These are phyloP conservation scores for Agriopis leucophaearia DNA, from an alignment of 2,888 invertebrate genomes.

Conservation along the genomic window DNA sequence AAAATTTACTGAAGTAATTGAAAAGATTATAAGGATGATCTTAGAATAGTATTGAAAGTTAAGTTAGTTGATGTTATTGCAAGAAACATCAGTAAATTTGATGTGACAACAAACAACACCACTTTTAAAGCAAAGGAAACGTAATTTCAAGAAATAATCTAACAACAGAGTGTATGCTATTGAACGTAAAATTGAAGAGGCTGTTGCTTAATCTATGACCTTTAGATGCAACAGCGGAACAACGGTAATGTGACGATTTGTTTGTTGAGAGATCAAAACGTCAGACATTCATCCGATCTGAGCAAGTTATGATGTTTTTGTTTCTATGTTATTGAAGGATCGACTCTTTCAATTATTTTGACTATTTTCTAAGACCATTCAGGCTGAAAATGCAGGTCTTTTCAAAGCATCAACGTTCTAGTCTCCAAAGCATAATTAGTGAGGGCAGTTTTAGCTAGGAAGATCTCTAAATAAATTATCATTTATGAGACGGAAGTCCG, in stretches of 20 bases:
- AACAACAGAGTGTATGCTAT: conserved; percentile 36
- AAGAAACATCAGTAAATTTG: conserved; percentile 11
- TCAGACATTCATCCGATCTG: neutral
- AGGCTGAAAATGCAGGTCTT: too few relatives aligned
- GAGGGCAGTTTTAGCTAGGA: too few relatives aligned
- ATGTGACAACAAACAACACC: conserved; percentile 34
- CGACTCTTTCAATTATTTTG: conserved; percentile 15
- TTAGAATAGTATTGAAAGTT: too few relatives aligned
- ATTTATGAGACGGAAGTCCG: conserved; percentile 29
- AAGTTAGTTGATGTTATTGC: neutral
- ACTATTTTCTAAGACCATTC: conserved; percentile 4
- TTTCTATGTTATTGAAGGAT: conserved; percentile 1
- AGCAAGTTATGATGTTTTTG: neutral
- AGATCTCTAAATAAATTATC: neutral
- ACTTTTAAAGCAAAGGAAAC: conserved; percentile 15
- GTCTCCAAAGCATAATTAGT: too few relatives aligned
- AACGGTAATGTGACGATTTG: conserved; percentile 26
- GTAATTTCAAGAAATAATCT: conserved; percentile 33
- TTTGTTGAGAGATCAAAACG: conserved; percentile 7
- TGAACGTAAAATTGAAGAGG: conserved; percentile 29
- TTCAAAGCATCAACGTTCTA: too few relatives aligned
- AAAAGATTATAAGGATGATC: neutral
- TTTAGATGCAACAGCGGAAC: conserved; percentile 20
- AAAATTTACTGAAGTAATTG: conserved; percentile 2
- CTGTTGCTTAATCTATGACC: conserved; percentile 29